Evolutionary conservation across 1,140 invertebrate species (phyloP).

Genomic region (Yoshiicerus persimilis): DNA sequence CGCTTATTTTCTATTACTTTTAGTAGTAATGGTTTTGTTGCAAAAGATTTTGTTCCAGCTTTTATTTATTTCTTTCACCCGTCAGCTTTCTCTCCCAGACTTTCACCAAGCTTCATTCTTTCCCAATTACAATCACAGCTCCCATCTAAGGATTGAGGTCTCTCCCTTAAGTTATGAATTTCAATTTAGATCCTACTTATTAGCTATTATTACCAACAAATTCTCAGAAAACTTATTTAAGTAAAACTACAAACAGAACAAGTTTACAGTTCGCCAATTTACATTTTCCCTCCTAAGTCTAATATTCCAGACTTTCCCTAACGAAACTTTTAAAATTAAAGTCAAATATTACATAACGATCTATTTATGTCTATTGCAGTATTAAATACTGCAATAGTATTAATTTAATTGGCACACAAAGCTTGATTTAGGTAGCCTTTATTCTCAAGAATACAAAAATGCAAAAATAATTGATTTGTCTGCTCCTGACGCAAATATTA

Average conservation of each 20-base stretch:
- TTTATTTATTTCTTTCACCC: constrained; percentile 3
- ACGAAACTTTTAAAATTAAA: too few relatives aligned
- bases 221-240: not conserved
- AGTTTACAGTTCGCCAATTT: too few relatives aligned
- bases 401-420: too few relatives aligned
- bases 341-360: too few relatives aligned
- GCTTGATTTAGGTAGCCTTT: too few relatives aligned
- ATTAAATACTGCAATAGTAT: too few relatives aligned
- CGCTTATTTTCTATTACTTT: not conserved
- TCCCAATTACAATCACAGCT: not conserved
- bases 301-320: too few relatives aligned
- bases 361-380: too few relatives aligned
- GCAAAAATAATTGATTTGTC: too few relatives aligned
- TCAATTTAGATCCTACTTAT: not conserved
- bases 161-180: not conserved
- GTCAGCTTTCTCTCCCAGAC: not conserved
- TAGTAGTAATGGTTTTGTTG: not conserved
- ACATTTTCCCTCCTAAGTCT: too few relatives aligned
- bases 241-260: not conserved
- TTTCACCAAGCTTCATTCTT: not conserved
- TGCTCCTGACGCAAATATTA: not conserved
- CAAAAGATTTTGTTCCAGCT: not conserved
- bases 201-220: not conserved
- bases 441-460: too few relatives aligned
- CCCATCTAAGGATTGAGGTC: not conserved